These are phyloP conservation scores for Euplexia lucipara DNA, from an alignment of 2,888 invertebrate genomes.

Conservation along the genomic window DNA sequence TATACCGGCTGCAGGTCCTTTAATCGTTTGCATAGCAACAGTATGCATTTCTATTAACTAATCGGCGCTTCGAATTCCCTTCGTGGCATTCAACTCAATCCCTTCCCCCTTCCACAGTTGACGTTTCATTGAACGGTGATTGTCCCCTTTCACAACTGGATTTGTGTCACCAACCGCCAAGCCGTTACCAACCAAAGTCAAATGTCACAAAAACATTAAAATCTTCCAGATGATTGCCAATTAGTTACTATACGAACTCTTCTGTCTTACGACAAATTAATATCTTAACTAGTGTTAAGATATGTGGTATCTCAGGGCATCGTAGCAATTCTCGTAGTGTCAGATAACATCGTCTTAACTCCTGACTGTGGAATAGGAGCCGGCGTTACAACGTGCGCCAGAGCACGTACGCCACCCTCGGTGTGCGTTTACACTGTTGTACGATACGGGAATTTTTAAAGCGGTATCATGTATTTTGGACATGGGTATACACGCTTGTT, in stretches of 20 bases:
- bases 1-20: too few species aligned
- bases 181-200: constrained; percentile 8
- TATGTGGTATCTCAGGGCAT: constrained; percentile 47
- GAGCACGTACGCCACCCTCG: constrained; percentile 86
- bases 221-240: constrained; percentile 16
- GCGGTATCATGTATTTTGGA: too few species aligned
- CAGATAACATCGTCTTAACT: constrained; percentile 75
- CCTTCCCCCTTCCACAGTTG: not conserved
- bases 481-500: too few species aligned
- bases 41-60: not conserved
- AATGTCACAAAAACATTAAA: constrained; percentile 14
- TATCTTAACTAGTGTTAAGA: constrained; percentile 17
- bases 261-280: constrained; percentile 17
- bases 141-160: constrained; percentile 1
- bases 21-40: constrained; percentile 27
- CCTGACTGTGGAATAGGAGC: constrained; percentile 74
- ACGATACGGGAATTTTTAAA: constrained; percentile 54
- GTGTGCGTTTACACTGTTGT: constrained; percentile 68
- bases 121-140: not conserved
- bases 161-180: not conserved
- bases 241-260: constrained; percentile 31
- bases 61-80: not conserved
- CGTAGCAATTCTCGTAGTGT: constrained; percentile 47
- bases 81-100: constrained; percentile 5
- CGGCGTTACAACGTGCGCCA: constrained; percentile 79